Evolutionary conservation across 2,888 invertebrate species (phyloP), one percentile per base, ranked within the genome.

Genomic region (Hecatera dysodea): DNA sequence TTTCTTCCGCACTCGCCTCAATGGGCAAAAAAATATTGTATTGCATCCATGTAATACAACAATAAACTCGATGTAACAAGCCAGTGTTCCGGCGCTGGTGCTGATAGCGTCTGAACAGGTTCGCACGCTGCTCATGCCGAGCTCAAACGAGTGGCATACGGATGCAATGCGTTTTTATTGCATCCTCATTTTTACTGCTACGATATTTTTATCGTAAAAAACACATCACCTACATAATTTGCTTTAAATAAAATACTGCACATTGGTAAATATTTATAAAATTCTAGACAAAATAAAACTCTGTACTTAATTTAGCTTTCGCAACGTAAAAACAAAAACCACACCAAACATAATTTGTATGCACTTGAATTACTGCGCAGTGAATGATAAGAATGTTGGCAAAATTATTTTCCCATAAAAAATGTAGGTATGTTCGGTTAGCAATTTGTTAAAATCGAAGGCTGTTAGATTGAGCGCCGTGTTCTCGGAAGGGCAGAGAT

Each of bases 401-500:
- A 61, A 72, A 50, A 44, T 57, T 50, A 48, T 50, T 48, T 29
- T 9, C 1, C 12, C 0, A 27, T 46, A 22, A 9, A 46, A 55
- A 64, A 69, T 46, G 46, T 63, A 56, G 29, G 12, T 63, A 56
- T 36, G 12, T 27, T 19, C 9, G 29, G 4, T 60, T 36, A 44
- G 48, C 48, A 67, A 67, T 65, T 67, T 62, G 61, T 52, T 67
- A 52, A 63, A 59, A 65, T 71, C 61, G 46, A 59, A 71, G 65
- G 59, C 39, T 63, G 22, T 59, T 63, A 19, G 22, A 63, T 61
- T 50, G 19, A 59, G 19, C 22, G 61, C 12, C 11, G 44, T 19
- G 33, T 78, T 78, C 79, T 75, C 50, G 33, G 78, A 78, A 78
- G 56, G 42, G 42, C n/a, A 11, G 22, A 57, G 22, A 78, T 64